Base-by-base conservation (phyloP, 2,797 vertebrate species). In the Phoebastria nigripes region DNA sequence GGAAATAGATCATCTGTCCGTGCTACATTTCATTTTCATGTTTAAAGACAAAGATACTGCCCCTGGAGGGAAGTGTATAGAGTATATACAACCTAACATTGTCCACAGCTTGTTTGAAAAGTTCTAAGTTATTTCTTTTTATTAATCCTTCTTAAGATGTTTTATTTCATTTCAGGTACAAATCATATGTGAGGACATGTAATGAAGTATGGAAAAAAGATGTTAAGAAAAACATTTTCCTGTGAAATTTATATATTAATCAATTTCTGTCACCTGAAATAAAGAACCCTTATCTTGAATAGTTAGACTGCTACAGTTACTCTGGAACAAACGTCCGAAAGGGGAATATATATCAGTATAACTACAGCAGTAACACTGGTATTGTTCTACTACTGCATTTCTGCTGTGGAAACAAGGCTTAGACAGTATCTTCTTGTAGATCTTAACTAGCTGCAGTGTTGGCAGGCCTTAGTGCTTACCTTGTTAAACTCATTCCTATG, bases 111-210 rank as follows among this genome's bases (percentile, higher is more conserved):
- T 59, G 47, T 74, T 59, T 65, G 62, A 72, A 29, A 93, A 46
- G 21, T 44, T 72, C 17, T 96, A 96, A 96, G 84, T 96, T 96
- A 97, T 96, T 96, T 82, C 86, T 94, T 94, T 95, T 89, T 84
- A 87, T 94, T 96, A 95, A 96, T 87, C 61, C 56, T 52, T 21
- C 15, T 47, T 61, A 83, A 83, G 84, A 79, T 82, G 82, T 83
- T 90, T 90, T 69, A 85, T 80, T 95, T 96, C 80, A 80, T 67
- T 89, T 85, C 69, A 61, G 72, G 42, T 94, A 93, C 25, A 74
- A 69, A 82, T 61, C 28, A 2, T 70, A 61, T 33, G 33, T 77
- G 89, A 94, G 51, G 82, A 80, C 37, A 51, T 16, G 16, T 62
- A 66, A 69, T 51, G 18, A 89, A 10, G 26, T 89, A 74, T 11